phyloP scores from a whole-genome alignment of 2,797 vertebrate genomes.

The Acanthurus leucopareius region DNA sequence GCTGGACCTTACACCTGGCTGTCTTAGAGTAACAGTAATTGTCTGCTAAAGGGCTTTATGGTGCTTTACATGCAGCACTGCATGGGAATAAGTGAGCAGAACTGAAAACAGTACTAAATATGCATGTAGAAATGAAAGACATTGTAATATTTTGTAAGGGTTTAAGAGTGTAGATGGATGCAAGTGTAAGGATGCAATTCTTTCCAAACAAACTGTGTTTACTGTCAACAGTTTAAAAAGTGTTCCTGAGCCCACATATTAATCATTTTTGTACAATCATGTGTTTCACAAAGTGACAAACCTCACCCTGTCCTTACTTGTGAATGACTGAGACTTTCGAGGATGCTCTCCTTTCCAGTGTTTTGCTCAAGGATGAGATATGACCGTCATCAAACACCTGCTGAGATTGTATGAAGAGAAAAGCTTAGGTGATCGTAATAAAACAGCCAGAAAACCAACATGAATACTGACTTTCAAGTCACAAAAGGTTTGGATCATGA shows the following conservation, averaged over 20 bases:
- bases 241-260: too few species aligned
- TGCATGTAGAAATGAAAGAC: not conserved
- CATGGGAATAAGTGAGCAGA: not conserved
- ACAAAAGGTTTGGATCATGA: not conserved
- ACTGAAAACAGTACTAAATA: not conserved
- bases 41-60: not conserved
- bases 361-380: not conserved
- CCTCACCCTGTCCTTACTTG: too few species aligned
- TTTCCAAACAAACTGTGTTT: too few species aligned
- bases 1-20: slow-evolving; percentile 14
- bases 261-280: too few species aligned
- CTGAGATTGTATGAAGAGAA: not conserved
- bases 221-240: too few species aligned
- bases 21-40: slow-evolving; percentile 15
- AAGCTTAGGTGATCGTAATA: not conserved
- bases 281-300: too few species aligned
- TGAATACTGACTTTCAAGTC: not conserved
- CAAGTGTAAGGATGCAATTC: too few species aligned
- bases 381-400: not conserved
- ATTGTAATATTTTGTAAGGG: not conserved
- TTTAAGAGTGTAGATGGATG: too few species aligned
- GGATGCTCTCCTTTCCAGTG: not conserved
- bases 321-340: too few species aligned
- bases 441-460: not conserved
- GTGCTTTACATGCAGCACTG: not conserved